Base-by-base conservation (phyloP, 2,888 invertebrate genomes). In the Tetramorium bicarinatum region DNA sequence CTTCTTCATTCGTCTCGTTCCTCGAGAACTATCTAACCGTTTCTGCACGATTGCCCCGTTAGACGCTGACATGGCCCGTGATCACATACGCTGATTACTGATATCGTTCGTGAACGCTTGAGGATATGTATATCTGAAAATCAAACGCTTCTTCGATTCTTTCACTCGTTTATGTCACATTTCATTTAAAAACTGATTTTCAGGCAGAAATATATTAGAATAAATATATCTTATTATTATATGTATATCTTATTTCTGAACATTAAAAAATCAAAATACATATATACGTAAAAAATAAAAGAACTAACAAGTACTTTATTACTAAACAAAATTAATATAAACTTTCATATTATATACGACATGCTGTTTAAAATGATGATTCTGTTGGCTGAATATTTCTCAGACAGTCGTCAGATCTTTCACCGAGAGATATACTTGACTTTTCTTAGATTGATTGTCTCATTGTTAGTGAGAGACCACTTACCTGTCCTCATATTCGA, bases 1-100 rank as follows among this genome's bases (percentile, higher is more conserved):
- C 15, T 41, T 66, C 52, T 61, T 66, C 34, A 29, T 74, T 67
- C 52, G n/a, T 72, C 18, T 83, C 56, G n/a, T 56, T 21, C 49
- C 41, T 69, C 49, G 41, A 34, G 29, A 34, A 47, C 38, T 13
- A 52, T 34, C 61, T 76, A 34, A 76, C 56, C 82, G 77, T 82
- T 84, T 75, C 84, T 82, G 56, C 77, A 59, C 77, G 82, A 82
- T 77, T 66, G 75, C 54, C 52, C 84, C 84, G 82, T 84, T 84
- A 84, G 59, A 52, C 75, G 75, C 47, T 62, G 74, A 75, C 75
- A 75, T 82, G 64, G 74, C 21, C 80, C 61, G 61, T 72, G 72
- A 72, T 49, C 61, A 80, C 61, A 61, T 80, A 71, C 25, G 25
- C 8, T 25, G 72, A 72, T 71, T 72, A 41, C 52, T 29, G 75